Evolutionary conservation across 2,113 vertebrate species (phyloP), one percentile per base, ranked within the genome.

Genomic region (Mormyrus iriodes): DNA sequence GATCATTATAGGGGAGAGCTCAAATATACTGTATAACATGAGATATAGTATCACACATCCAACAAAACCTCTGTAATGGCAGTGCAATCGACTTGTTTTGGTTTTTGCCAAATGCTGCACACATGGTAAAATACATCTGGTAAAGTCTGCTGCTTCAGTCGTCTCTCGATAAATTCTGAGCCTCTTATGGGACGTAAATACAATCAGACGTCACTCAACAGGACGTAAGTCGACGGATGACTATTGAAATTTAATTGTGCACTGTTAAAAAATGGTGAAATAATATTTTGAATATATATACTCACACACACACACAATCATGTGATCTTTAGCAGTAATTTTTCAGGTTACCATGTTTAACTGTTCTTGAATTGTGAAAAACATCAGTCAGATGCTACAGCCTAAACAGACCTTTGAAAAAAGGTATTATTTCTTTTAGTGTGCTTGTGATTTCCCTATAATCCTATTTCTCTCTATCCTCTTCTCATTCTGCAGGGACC

Each of bases 401-500:
- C 6, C 3, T 46, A 35, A 90, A 76, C 35, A 89, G 61, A 83
- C 53, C 79, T 27, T 15, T 58, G 76, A 85, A 89, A 84, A 92
- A 90, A 90, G 91, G 91, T 92, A 89, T 92, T 90, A 83, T 92
- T 92, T 90, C 92, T 91, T 91, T 93, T 91, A 92, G 84, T 76
- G 85, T 87, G 90, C 91, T 89, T 92, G 90, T 90, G 91, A 93
- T 91, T 92, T 93, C 61, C 51, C 87, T 27, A 88, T 93, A 93
- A 92, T 93, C 92, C 91, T 88, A 84, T 91, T 92, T 89, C 85
- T 87, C 88, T 86, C 53, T 65, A 82, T 91, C 88, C 87, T 69
- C 55, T 69, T 69, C n/a, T 89, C 86, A 85, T 89, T 88, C 85
- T 85, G 65, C 87, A 86, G 89, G 88, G 88, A 88, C 90, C 42